Evolutionary conservation across 2,888 invertebrate genomes (phyloP), one percentile per base, ranked within the genome.

Genomic region (Diaperis boleti): DNA sequence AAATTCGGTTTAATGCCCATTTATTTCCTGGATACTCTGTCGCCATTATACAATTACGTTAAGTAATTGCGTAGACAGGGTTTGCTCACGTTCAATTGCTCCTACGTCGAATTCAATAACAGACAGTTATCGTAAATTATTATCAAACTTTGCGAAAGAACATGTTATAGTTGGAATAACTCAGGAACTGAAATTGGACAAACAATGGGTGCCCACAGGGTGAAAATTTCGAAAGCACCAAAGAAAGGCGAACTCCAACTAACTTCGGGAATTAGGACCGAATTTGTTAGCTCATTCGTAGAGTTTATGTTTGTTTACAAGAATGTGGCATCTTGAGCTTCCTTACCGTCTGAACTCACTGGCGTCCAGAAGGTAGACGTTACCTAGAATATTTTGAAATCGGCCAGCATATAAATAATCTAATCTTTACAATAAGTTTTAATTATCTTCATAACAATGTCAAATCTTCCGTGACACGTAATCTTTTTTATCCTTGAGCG

Each of bases 1-100:
- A 62, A 67, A 66, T 67, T 67, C 31, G 61, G 62, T 66, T 63
- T 67, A 65, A 66, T 59, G 61, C 54, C 55, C 47, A 65, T 67
- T 62, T 61, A 66, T 69, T 69, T 59, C 42, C 55, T 37, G 20
- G 61, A 60, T 60, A 61, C 50, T 37, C 55, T 35, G 39, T 41
- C 29, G 35, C 57, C 59, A 59, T 64, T 60, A 45, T 20, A 54
- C 61, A 64, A 64, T 62, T 64, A 64, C 31, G 52, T 26, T 61
- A 66, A 62, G 62, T 66, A 56, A 64, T 64, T 64, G 64, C 64
- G 45, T 59, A 63, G 39, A 26, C 59, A 64, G 64, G 59, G 52
- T 47, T 64, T 47, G 35, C 20, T 35, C 14, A 33, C 17, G 14
- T 33, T 22, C 37, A 54, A 52, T 52, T 44, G 52, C 33, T 52